Base-by-base conservation (phyloP, 2,888 invertebrate species). In the Neoscelio sp. region DNA sequence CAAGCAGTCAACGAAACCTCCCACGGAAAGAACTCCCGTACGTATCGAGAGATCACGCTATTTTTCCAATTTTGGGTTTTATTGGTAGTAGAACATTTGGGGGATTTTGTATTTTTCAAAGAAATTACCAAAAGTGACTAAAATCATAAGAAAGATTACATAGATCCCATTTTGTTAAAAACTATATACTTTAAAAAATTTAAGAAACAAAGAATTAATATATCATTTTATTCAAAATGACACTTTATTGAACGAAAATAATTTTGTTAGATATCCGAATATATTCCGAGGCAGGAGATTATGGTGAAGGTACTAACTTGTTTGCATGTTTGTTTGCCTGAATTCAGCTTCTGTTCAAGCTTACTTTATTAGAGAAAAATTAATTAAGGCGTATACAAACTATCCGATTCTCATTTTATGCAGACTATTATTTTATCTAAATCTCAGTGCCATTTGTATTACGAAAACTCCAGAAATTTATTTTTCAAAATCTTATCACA, bases 1-100 rank as follows among this genome's bases (percentile, higher is more conserved):
- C 80, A 67, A 82, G 67, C 81, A 85, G 82, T 56, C 91, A 91
- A 92, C 92, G 28, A 44, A 40, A 91, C 83, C 85, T 91, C 92
- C 92, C 91, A 92, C 92, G 95, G 95, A 94, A 90, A 92, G 91
- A 87, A 93, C 93, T 85, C 94, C 94, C 91, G 95, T 95, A 95
- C 93, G 95, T 94, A 94, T 93, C 85, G 68, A 71, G n/a, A 58
- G 40, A 54, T 38, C 54, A 52, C 38, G 13, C 62, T 33, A 33
- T 64, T 58, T 79, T 50, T 64, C 50, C 4, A 42, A 2, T n/a
- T 2, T 33, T 40, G 15, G 40, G 17, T 40, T 17, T 20, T 17
- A 42, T n/a, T n/a, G n/a, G n/a, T n/a, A n/a, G n/a, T n/a, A n/a
- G n/a, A n/a, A n/a, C n/a, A n/a, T n/a, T n/a, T n/a, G n/a, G n/a